Conservation (phyloP, 2,113 vertebrate species). For the Pangasianodon hypophthalmus region DNA sequence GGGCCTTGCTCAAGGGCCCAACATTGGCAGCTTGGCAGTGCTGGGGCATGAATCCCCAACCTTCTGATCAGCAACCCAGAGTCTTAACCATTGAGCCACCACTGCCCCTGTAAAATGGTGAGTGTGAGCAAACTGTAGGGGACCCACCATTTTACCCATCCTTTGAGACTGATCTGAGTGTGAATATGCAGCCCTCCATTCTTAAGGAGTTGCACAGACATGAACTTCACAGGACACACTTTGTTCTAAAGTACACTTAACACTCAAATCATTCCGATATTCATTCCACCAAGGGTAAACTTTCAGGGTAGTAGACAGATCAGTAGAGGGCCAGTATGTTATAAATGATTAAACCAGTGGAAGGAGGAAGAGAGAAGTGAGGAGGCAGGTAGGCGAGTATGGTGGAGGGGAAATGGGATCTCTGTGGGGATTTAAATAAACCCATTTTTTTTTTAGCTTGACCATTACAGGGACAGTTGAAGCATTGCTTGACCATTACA, state of each 20-base stretch:
- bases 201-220: background rate
- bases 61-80: background rate
- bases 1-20: background rate
- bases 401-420: too few relatives aligned
- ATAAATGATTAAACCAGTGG: conserved; percentile 54
- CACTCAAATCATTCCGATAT: conserved; percentile 28
- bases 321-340: background rate
- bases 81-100: background rate
- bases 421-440: too few relatives aligned
- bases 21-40: background rate
- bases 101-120: background rate
- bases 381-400: background rate
- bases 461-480: conserved; percentile 53
- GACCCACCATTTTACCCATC: background rate
- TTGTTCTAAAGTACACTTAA: conserved; percentile 27
- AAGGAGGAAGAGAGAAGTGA: background rate
- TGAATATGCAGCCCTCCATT: background rate
- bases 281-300: background rate
- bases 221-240: background rate
- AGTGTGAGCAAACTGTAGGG: background rate
- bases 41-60: too few relatives aligned
- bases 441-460: conserved; percentile 59
- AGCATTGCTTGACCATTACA: conserved; percentile 59
- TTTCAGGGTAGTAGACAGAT: background rate
- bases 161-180: background rate